phyloP scores from a whole-genome alignment of 2,888 invertebrate species.

The Drosophila seclusa region DNA sequence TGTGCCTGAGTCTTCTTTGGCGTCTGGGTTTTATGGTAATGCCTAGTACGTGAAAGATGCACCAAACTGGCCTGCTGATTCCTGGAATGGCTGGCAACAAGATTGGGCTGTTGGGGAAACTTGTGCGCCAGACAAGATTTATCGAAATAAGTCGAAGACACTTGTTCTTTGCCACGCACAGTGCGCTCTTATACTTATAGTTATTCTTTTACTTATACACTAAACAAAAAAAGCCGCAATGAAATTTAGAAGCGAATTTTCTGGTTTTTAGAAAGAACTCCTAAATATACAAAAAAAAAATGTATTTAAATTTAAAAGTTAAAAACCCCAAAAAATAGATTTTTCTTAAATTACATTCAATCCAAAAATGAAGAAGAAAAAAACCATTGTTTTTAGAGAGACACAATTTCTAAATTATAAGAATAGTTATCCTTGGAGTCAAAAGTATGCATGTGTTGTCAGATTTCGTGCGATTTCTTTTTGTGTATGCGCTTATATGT shows the following conservation, averaged over 20 bases:
- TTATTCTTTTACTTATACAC: background rate
- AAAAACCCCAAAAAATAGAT: background rate
- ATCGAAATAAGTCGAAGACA: conserved; percentile 66
- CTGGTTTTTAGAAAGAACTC: background rate
- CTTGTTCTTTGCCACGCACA: conserved; percentile 47
- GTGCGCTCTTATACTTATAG: conserved; percentile 9
- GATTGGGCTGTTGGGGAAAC: conserved; percentile 20
- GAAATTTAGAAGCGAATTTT: background rate
- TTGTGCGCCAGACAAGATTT: conserved; percentile 66
- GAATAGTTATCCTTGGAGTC: background rate
- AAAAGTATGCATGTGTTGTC: background rate
- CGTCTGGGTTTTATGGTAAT: conserved; percentile 69
- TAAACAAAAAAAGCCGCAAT: background rate
- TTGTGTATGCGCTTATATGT: conserved; percentile 6
- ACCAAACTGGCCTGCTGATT: conserved; percentile 55
- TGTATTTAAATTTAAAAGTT: accelerated
- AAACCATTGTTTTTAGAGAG: background rate
- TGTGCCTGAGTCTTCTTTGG: conserved; percentile 17
- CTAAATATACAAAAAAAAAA: background rate
- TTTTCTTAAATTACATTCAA: background rate
- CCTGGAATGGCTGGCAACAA: conserved; percentile 52
- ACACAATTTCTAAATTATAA: background rate
- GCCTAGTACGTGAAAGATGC: conserved; percentile 72
- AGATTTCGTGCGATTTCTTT: background rate
- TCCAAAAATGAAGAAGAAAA: background rate